Base-by-base conservation (phyloP, 2,888 invertebrate genomes). In the Polymixis lichenea region DNA sequence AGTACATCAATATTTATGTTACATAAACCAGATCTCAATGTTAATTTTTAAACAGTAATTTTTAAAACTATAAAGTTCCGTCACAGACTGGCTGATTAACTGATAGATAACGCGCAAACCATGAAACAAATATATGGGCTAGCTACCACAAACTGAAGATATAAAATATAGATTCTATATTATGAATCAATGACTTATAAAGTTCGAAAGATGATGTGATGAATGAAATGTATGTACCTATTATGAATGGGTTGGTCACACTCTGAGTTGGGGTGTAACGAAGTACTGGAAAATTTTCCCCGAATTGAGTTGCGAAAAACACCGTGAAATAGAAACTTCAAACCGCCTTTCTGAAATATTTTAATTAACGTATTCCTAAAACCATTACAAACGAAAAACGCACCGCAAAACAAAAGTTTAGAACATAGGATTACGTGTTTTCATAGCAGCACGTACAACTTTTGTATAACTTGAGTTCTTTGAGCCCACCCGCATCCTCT, bases 401-500 rank as follows among this genome's bases (percentile, higher is more conserved):
- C 56, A 55, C 77, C 75, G 58, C 86, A 77, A 78, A 83, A 86
- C 75, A 86, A 77, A 78, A 78, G 78, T 78, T 80, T 28, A 56
- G 61, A 86, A 79, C 76, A 78, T 73, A 72, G 74, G 66, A 77
- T 88, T 80, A 73, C 69, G 60, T 80, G 80, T 86, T 86, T 86
- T 78, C 58, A 51, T 61, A 84, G 51, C 32, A 43, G n/a, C 65
- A 53, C 61, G 80, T 67, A 65, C 64, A 84, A 86, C 72, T 84
- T 88, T 72, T 72, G 66, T 83, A 51, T 77, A 77, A 67, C 60
- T 56, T 51, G 51, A 73, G 87, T 77, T 88, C 84, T 86, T 86
- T 84, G 88, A 73, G 74, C 66, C 70, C 73, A 15, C 86, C 86
- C 88, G 86, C 77, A 88, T 87, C 74, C 77, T 64, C 78, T 51